Percentiles rank a stretch among this genome's conserved stretches.
Evolutionary conservation across 2,113 vertebrate genomes (phyloP).

Genomic region (Ammodytes marinus): DNA sequence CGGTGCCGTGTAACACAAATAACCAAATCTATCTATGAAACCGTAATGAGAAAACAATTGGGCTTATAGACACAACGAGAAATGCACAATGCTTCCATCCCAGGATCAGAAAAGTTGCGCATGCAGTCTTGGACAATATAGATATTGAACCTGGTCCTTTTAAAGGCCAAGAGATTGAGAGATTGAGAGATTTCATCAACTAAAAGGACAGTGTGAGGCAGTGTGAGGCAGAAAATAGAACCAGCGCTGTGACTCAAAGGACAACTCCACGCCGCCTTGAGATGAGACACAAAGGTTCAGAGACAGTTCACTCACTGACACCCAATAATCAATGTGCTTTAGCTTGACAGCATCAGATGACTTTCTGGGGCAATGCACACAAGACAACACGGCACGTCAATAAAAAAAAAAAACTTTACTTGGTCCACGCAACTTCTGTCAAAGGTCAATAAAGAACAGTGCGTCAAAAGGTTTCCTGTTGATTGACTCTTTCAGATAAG

Average conservation of each 20-base stretch:
- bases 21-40: slow-evolving; percentile 7
- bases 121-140: slow-evolving; percentile 27
- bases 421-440: slow-evolving; percentile 45
- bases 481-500: slow-evolving; percentile 38
- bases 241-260: slow-evolving; percentile 55
- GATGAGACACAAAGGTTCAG: slow-evolving; percentile 70
- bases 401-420: slow-evolving; percentile 60
- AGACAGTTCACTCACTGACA: slow-evolving; percentile 75
- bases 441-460: slow-evolving; percentile 32
- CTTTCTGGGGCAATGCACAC: slow-evolving; percentile 63
- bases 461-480: slow-evolving; percentile 56
- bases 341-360: slow-evolving; percentile 71
- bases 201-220: slow-evolving; percentile 72
- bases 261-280: slow-evolving; percentile 41
- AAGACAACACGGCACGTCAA: slow-evolving; percentile 50
- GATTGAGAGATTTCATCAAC: slow-evolving; percentile 77
- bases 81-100: slow-evolving; percentile 49
- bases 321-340: slow-evolving; percentile 80
- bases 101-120: slow-evolving; percentile 44
- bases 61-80: background rate
- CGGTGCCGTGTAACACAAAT: background rate
- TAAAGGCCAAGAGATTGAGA: slow-evolving; percentile 63
- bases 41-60: background rate
- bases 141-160: slow-evolving; percentile 47
- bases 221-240: slow-evolving; percentile 42